Conservation (phyloP, 37 sponge, comb jelly and placozoan species). For the Ianthella basta region DNA sequence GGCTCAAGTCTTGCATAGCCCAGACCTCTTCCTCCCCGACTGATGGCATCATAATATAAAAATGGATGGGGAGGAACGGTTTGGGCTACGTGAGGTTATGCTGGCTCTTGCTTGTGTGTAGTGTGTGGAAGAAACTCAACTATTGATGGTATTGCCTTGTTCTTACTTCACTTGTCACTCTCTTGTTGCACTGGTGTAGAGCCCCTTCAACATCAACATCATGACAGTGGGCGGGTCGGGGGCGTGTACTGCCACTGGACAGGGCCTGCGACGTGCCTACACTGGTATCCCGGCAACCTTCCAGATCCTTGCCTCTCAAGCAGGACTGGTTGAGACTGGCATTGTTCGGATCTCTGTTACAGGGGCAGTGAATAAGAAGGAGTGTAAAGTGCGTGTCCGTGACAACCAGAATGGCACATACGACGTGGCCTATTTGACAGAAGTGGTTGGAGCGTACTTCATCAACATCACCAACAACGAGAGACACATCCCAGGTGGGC, state of each 20-base stretch:
- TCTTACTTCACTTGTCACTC: no score
- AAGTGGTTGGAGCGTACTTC: conserved; percentile 64
- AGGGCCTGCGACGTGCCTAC: conserved; percentile 61
- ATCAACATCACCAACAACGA: conserved; percentile 47
- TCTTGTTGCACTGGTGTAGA: not conserved
- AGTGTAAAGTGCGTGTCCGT: conserved; percentile 56
- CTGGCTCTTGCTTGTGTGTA: no score
- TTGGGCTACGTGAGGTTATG: no score
- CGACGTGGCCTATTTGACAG: conserved; percentile 70
- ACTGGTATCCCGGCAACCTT: conserved; percentile 70
- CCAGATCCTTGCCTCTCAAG: conserved; percentile 45
- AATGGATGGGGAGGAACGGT: no score
- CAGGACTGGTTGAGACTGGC: conserved; percentile 58
- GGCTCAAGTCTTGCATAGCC: no score
- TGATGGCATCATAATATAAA: no score
- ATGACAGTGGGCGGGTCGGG: conserved; percentile 23
- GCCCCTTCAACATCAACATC: conserved; percentile 50
- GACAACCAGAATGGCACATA: conserved; percentile 84
- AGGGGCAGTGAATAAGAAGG: conserved; percentile 46
- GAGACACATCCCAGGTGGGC: conserved; percentile 57
- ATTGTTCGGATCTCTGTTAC: conserved; percentile 47
- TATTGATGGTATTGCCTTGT: no score
- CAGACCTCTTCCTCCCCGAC: no score
- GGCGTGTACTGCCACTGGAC: conserved; percentile 62
- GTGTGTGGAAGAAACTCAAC: no score